These are phyloP conservation scores for pig (Sus scrofa) DNA, from an alignment of 2,113 vertebrate species.

Conservation along the genomic window T2T-Sscrofa CM000826.6:101190001-101190500, in stretches of 20 bases:
- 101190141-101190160: constrained; percentile 31
- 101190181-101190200: constrained; percentile 28
- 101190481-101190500: not conserved
- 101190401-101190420: constrained; percentile 29
- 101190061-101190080: not conserved
- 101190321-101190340: not conserved
- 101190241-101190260: not conserved
- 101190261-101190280: constrained; percentile 5
- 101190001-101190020: constrained; percentile 6
- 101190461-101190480: not conserved
- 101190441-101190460: constrained; percentile 19
- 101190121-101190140: not conserved
- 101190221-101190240: constrained; percentile 39
- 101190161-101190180: not conserved
- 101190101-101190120: not conserved
- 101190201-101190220: constrained; percentile 26
- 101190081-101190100: not conserved
- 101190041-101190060: not conserved
- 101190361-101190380: constrained; percentile 14
- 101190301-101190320: not conserved
- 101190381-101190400: constrained; percentile 43
- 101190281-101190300: constrained; percentile 2
- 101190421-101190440: not conserved
- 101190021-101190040: constrained; percentile 4
- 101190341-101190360: constrained; percentile 10